Conservation (phyloP, 1,140 invertebrate species). For the Archivesica marissinica region DNA sequence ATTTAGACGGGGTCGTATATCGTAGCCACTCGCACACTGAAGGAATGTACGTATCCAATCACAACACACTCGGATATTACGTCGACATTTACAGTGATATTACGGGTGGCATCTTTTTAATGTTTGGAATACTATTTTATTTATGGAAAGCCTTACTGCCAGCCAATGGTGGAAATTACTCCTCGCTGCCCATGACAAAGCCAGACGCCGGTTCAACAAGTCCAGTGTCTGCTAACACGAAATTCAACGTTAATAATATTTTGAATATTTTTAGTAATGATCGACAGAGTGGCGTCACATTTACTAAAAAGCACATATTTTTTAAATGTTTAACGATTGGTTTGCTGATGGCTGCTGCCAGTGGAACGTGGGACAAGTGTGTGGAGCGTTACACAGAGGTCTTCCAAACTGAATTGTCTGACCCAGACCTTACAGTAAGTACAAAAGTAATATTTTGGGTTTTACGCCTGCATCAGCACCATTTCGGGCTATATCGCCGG, state of each 20-base stretch:
- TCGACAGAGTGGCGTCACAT: slow-evolving; percentile 15
- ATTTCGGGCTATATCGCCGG: too few relatives aligned
- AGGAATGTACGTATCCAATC: slow-evolving; percentile 71
- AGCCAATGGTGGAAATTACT: slow-evolving; percentile 35
- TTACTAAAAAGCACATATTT: slow-evolving; percentile 71
- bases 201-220: slow-evolving; percentile 37
- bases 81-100: slow-evolving; percentile 77
- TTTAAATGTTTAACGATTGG: slow-evolving; percentile 75
- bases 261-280: slow-evolving; percentile 53
- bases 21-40: slow-evolving; percentile 67
- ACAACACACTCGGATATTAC: slow-evolving; percentile 74
- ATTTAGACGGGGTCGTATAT: slow-evolving; percentile 79
- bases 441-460: too few relatives aligned
- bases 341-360: slow-evolving; percentile 63
- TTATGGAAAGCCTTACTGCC: slow-evolving; percentile 70
- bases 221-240: slow-evolving; percentile 52
- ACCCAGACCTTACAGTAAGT: slow-evolving; percentile 70
- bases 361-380: slow-evolving; percentile 70
- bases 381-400: slow-evolving; percentile 68
- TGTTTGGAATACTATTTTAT: slow-evolving; percentile 73
- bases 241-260: slow-evolving; percentile 50
- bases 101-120: slow-evolving; percentile 73
- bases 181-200: slow-evolving; percentile 64
- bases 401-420: slow-evolving; percentile 67
- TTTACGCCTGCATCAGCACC: too few relatives aligned